Evolutionary conservation across 2,888 invertebrate genomes (phyloP).

Genomic region (Pachymerium ferrugineum): DNA sequence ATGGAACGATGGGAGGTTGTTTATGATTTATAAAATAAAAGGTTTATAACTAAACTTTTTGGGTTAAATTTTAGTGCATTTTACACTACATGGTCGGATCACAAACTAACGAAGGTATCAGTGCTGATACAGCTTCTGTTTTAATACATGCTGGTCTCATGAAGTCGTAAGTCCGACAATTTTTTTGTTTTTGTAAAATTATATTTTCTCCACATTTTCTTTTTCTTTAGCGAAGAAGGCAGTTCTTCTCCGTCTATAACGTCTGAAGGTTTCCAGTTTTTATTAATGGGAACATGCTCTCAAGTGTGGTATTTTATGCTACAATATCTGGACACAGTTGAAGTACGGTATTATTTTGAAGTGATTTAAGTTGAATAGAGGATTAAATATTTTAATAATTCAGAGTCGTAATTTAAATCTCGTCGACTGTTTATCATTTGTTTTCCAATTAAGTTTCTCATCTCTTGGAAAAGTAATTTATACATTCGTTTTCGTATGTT

Average conservation of each 20-base stretch:
- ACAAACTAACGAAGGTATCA: constrained; percentile 70
- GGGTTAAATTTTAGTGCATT: constrained; percentile 59
- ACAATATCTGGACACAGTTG: constrained; percentile 89
- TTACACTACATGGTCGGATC: constrained; percentile 86
- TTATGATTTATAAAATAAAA: constrained; percentile 30
- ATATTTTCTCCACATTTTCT: constrained; percentile 18
- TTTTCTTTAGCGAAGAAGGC: constrained; percentile 57
- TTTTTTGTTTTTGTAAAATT: not conserved
- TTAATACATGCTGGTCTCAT: constrained; percentile 88
- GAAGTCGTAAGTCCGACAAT: constrained; percentile 59
- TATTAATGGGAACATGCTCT: constrained; percentile 83
- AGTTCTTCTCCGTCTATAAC: constrained; percentile 84
- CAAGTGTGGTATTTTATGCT: constrained; percentile 97
- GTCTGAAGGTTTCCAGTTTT: constrained; percentile 92
- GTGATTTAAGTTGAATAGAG: not conserved
- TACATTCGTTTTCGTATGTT: not conserved
- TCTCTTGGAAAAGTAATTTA: constrained; percentile 73
- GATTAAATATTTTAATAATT: constrained; percentile 16
- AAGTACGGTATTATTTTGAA: constrained; percentile 49
- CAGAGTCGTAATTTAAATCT: constrained; percentile 69
- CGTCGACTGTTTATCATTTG: constrained; percentile 85
- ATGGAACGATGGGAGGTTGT: constrained; percentile 79
- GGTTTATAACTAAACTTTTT: not conserved
- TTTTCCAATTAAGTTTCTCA: constrained; percentile 94
- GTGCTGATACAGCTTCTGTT: constrained; percentile 88